Evolutionary conservation across 2,888 invertebrate species (phyloP).

Genomic region (Synanthedon vespiformis): DNA sequence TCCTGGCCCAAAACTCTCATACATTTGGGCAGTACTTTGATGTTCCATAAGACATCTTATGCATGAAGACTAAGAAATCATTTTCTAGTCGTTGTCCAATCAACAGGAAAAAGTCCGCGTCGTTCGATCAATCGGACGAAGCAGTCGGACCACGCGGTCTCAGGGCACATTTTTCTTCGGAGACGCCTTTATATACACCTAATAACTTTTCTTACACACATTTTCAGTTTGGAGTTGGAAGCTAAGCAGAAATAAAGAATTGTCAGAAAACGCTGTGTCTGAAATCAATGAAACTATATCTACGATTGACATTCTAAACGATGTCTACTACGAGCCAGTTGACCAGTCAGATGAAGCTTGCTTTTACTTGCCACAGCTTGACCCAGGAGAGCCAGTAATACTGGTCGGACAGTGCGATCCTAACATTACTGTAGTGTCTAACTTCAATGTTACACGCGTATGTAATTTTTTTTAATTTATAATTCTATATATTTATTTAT

Average conservation of each 20-base stretch:
- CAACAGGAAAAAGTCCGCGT: too few species aligned
- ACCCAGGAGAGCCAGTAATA: slow-evolving; percentile 31
- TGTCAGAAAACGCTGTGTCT: slow-evolving; percentile 15
- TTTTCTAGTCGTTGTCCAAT: too few species aligned
- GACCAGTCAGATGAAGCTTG: slow-evolving; percentile 41
- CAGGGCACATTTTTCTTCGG: too few species aligned
- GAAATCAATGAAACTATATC: slow-evolving; percentile 26
- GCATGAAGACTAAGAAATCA: too few species aligned
- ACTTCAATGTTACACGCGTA: slow-evolving; percentile 35
- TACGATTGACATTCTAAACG: slow-evolving; percentile 25
- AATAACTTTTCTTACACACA: neutral
- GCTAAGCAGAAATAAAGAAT: slow-evolving; percentile 30
- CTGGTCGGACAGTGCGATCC: slow-evolving; percentile 41
- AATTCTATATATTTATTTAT: too few species aligned
- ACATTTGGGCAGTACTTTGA: too few species aligned
- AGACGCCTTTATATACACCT: too few species aligned
- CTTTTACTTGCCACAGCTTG: slow-evolving; percentile 38
- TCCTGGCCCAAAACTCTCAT: too few species aligned
- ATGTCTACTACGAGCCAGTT: slow-evolving; percentile 34
- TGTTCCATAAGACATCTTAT: too few species aligned
- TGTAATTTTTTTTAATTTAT: slow-evolving; percentile 8
- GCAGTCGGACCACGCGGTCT: too few species aligned
- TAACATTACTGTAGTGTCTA: slow-evolving; percentile 27
- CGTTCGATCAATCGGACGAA: too few species aligned
- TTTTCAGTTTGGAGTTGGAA: slow-evolving; percentile 55